phyloP scores from a whole-genome alignment of 2,888 invertebrate species.

The Disparrhopalites patrizii region DNA sequence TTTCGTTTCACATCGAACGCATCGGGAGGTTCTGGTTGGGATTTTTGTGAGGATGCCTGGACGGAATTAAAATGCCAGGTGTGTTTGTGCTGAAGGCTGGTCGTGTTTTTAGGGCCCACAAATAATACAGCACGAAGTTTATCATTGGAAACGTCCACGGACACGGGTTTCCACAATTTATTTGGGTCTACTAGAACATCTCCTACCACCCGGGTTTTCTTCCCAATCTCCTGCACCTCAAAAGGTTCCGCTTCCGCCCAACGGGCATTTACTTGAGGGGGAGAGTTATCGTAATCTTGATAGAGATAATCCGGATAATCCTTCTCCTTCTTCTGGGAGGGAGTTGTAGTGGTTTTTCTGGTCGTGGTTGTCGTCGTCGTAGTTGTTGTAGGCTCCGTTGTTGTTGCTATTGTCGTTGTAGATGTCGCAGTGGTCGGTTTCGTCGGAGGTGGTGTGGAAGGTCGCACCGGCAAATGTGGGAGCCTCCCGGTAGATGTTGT shows the following conservation, averaged over 20 bases:
- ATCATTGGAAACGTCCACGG: slow-evolving; percentile 19
- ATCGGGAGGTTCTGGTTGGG: background rate
- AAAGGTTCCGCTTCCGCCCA: slow-evolving; percentile 15
- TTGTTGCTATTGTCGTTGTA: background rate
- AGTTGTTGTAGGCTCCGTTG: background rate
- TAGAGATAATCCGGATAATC: slow-evolving; percentile 2
- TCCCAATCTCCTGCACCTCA: slow-evolving; percentile 11
- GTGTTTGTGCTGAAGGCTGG: background rate
- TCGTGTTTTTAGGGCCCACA: background rate
- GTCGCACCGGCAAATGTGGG: slow-evolving; percentile 11
- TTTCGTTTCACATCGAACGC: background rate
- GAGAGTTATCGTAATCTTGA: background rate
- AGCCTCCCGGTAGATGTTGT: background rate
- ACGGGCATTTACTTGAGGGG: background rate
- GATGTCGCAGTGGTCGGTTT: slow-evolving; percentile 10
- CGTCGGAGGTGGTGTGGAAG: background rate
- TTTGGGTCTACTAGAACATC: slow-evolving; percentile 13
- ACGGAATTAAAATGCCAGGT: background rate
- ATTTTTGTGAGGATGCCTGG: background rate
- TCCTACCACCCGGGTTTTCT: slow-evolving; percentile 14
- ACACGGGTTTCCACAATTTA: slow-evolving; percentile 19
- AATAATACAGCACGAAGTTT: slow-evolving; percentile 11
- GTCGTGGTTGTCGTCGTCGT: slow-evolving; percentile 12
- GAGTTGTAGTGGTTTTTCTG: slow-evolving; percentile 6
- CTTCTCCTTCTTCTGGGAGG: background rate